A percentile compares a stretch with the other conserved stretches of the same genome.
Evolutionary conservation across 1,140 invertebrate genomes (phyloP).

Genomic region (Polyergus mexicanus): DNA sequence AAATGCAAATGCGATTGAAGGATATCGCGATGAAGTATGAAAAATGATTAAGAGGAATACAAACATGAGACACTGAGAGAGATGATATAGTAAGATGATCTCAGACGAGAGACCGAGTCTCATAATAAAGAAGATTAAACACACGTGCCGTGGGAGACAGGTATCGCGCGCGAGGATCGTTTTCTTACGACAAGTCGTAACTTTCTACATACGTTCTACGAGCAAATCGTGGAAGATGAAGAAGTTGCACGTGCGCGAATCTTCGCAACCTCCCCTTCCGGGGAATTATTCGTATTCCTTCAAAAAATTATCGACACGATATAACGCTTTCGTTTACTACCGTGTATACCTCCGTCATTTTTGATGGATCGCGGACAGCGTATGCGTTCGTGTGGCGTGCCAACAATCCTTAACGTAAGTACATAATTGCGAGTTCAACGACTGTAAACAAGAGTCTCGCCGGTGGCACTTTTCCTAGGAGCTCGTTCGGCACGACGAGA

Average conservation of each 20-base stretch:
- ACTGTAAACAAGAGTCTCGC: slow-evolving; percentile 41
- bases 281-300: not conserved
- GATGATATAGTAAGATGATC: slow-evolving; percentile 49
- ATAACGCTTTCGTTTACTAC: slow-evolving; percentile 23
- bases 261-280: not conserved
- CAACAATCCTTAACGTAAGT: slow-evolving; percentile 45
- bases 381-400: not conserved
- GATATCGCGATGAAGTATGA: slow-evolving; percentile 5
- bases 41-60: slow-evolving; percentile 32
- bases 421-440: slow-evolving; percentile 49
- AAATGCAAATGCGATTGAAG: slow-evolving; percentile 23
- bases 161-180: slow-evolving; percentile 20
- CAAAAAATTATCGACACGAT: slow-evolving; percentile 38
- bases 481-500: not conserved
- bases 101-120: not conserved
- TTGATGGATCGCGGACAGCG: not conserved
- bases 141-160: slow-evolving; percentile 34
- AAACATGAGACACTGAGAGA: not conserved
- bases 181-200: slow-evolving; percentile 46
- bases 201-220: slow-evolving; percentile 8
- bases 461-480: slow-evolving; percentile 42
- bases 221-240: slow-evolving; percentile 1
- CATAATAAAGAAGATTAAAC: slow-evolving; percentile 47
- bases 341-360: slow-evolving; percentile 28
- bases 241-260: not conserved